Base-by-base conservation (phyloP, 2,888 invertebrate genomes). In the Nasonia oneida region DNA sequence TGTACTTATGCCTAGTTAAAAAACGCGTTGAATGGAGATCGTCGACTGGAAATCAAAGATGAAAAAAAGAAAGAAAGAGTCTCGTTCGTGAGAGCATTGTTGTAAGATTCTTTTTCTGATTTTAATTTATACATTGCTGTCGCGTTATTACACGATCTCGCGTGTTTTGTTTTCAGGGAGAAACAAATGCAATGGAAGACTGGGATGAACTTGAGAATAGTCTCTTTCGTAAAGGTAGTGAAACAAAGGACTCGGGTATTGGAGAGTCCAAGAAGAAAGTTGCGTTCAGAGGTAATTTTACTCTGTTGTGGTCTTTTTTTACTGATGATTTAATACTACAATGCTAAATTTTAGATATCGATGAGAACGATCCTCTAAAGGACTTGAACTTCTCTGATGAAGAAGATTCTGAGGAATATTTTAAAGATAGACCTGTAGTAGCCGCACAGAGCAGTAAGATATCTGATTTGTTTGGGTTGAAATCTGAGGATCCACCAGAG, bases 391-490 rank as follows among this genome's bases (percentile, higher is more conserved):
- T 81, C 1, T 71, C 78, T 14, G 83, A 79, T 75, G 85, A 84
- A 2, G 82, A 87, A 47, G 79, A 84, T 67, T 80, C 80, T 70
- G 57, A 73, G 79, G 61, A 42, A 33, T 50, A 71, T 76, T 42
- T 76, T 0, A 67, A 79, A 77, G 89, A 83, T 78, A 53, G 86
- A 78, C 67, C 83, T 76, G 15, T 77, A 64, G 71, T 76, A 29
- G 87, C 77, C 71, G 81, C 81, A 3, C 91, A 90, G 78, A 89
- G 88, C 50, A 90, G 83, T 80, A 85, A 90, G 81, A 87, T 90
- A 53, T 89, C 90, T 39, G 88, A 91, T 88, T 89, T 92, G 42
- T 92, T 92, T 86, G 91, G 90, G 47, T 89, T 91, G 12, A 91
- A 90, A 78, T 33, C 23, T 29, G 61, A 83, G 2, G n/a, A 74